Evolutionary conservation across 2,797 vertebrate genomes (phyloP), one percentile per base, ranked within the genome.

Genomic region (Semaprochilodus insignis): DNA sequence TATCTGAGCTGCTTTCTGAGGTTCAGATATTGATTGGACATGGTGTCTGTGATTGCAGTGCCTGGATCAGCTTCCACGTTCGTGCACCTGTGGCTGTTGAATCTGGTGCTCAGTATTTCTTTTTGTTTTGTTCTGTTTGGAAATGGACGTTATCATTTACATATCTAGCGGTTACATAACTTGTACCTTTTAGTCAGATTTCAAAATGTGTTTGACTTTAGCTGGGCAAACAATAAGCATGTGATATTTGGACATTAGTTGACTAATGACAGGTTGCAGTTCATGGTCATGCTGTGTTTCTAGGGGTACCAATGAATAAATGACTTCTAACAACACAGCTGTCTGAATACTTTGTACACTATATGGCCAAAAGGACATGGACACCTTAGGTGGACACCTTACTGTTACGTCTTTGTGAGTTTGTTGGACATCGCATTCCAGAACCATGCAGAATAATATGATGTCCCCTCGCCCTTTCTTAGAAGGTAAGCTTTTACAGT

Each of bases 1-100:
- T 82, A 77, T 66, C 40, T 27, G 57, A 62, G 81, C 27, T 82
- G 74, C 44, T 40, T 52, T 36, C 15, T 77, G 66, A 44, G 57
- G 10, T 62, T 77, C 44, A 72, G 54, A 63, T 55, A 82, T 82
- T 40, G 44, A 82, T 82, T 44, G 19, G 66, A 77, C 44, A 31
- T 6, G 44, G 55, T 71, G 15, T 63, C 21, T 52, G 25, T 77
- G 66, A 52, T 62, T 71, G 27, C 74, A 27, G 25, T 27, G n/a
- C 10, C 3, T 31, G 51, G 23, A 44, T 81, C 52, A 59, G n/a
- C 62, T 57, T 81, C 19, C 52, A 65, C 4, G 55, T 81, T 36
- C 16, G 1, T 65, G 21, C 79, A 74, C 44, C 59, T 74, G 59
- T 62, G 79, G 60, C 31, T 13, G n/a, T 66, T 27, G n/a, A 62